Evolutionary conservation across 2,797 vertebrate species (phyloP).

Genomic region (Sebastes itinus): DNA sequence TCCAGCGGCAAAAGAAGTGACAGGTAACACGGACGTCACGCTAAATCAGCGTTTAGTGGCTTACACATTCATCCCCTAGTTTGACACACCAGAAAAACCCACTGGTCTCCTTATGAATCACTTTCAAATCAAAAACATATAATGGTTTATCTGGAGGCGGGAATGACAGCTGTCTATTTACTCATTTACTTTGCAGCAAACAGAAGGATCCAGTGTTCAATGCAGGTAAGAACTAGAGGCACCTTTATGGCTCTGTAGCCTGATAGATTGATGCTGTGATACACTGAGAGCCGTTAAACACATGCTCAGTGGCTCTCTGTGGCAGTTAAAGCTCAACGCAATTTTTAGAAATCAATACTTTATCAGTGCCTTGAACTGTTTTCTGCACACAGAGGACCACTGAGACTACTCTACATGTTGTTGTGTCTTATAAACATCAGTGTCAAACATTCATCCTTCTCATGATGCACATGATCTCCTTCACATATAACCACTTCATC

Average conservation of each 20-base stretch:
- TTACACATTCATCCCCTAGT: not conserved
- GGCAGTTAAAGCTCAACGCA: conserved; percentile 7
- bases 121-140: conserved; percentile 11
- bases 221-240: conserved; percentile 88
- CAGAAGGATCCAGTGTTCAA: conserved; percentile 98
- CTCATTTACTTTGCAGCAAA: conserved; percentile 87
- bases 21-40: conserved; percentile 80
- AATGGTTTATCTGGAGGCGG: not conserved
- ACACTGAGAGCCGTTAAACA: conserved; percentile 8
- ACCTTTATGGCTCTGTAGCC: conserved; percentile 12
- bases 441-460: conserved; percentile 37
- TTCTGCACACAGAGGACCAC: conserved; percentile 23
- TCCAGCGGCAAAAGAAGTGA: conserved; percentile 95
- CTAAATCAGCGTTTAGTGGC: not conserved
- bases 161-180: conserved; percentile 69
- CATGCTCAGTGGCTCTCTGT: conserved; percentile 43
- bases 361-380: not conserved
- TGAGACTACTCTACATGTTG: not conserved
- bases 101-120: not conserved
- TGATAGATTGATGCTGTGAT: not conserved
- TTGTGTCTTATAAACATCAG: conserved; percentile 10
- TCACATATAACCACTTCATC: conserved; percentile 39
- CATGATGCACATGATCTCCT: conserved; percentile 14
- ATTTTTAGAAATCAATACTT: not conserved
- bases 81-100: not conserved